Evolutionary conservation across 1,140 invertebrate species (phyloP).

Genomic region (Dermatophagoides farinae): DNA sequence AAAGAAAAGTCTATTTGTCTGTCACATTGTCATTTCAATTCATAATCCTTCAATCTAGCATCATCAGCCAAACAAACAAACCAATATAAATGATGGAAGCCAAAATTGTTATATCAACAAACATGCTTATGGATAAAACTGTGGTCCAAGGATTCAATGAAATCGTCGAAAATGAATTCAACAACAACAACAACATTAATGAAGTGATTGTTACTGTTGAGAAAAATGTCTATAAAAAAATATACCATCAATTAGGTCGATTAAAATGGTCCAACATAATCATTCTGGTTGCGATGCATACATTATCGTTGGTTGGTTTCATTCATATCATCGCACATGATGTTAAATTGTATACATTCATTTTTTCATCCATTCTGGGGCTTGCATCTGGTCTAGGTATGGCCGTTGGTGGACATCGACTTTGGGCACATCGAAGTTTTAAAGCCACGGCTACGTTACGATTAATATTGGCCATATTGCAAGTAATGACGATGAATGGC

Average conservation of each 20-base stretch:
- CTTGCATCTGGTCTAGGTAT: constrained; percentile 27
- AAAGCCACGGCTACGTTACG: constrained; percentile 16
- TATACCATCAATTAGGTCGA: neutral
- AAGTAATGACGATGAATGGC: constrained; percentile 28
- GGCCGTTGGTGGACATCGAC: constrained; percentile 33
- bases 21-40: no score
- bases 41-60: no score
- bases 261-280: constrained; percentile 8
- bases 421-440: constrained; percentile 25
- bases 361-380: neutral
- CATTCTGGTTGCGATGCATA: neutral
- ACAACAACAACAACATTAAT: no score
- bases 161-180: no score
- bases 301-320: neutral
- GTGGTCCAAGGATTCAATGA: no score
- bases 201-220: no score
- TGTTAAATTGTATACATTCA: neutral
- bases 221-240: constrained; percentile 1
- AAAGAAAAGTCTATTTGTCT: no score
- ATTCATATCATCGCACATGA: neutral
- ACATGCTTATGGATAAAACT: no score
- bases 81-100: no score
- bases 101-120: no score
- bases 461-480: constrained; percentile 22
- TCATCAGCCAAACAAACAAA: no score